Conservation (phyloP, 1,140 invertebrate genomes). For the Oryzaephilus surinamensis region DNA sequence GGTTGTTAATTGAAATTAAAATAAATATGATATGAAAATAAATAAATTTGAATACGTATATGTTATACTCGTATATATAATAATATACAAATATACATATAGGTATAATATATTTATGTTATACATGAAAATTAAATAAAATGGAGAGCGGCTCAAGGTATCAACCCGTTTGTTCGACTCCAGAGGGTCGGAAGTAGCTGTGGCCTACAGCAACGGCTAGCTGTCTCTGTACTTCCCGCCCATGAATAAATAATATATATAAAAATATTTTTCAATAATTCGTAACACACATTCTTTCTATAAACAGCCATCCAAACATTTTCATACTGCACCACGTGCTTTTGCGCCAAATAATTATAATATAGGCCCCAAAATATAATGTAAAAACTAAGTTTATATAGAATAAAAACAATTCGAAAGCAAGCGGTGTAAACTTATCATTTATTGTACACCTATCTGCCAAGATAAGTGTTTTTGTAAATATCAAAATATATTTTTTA, state of each 20-base stretch:
- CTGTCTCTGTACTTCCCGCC: constrained; percentile 48
- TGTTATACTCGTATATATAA: constrained; percentile 1
- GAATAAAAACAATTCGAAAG: too few relatives aligned
- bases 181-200: constrained; percentile 36
- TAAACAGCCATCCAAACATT: constrained; percentile 6
- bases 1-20: not conserved
- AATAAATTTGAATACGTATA: not conserved
- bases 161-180: constrained; percentile 32
- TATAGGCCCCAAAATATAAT: too few relatives aligned
- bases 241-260: too few relatives aligned
- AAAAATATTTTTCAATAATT: constrained; percentile 15
- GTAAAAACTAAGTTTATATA: too few relatives aligned
- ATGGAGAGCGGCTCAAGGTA: constrained; percentile 19
- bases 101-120: constrained; percentile 8
- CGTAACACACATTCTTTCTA: constrained; percentile 19
- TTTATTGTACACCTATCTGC: too few relatives aligned
- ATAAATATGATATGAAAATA: not conserved
- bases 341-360: too few relatives aligned
- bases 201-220: constrained; percentile 56
- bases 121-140: constrained; percentile 2
- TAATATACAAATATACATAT: constrained; percentile 4
- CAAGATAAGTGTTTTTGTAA: too few relatives aligned
- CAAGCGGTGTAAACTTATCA: too few relatives aligned
- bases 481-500: too few relatives aligned
- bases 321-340: too few relatives aligned